Percentiles rank a stretch among this genome's conserved stretches.
phyloP scores from a whole-genome alignment of 2,113 vertebrate species.

The Sciurus niger region DNA sequence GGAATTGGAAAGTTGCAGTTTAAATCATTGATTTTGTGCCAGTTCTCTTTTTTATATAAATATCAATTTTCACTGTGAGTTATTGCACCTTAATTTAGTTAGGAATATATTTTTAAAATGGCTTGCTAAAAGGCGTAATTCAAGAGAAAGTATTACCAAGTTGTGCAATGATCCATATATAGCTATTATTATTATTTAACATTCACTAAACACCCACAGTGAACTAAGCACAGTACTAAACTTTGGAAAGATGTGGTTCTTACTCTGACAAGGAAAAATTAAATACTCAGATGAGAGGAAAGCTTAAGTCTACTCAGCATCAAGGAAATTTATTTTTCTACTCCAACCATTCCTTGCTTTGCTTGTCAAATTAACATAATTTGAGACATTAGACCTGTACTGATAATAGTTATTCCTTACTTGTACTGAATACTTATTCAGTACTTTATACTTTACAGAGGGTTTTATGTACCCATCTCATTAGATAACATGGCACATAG shows the following conservation, averaged over 20 bases:
- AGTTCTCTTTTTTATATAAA: slow-evolving; percentile 74
- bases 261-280: slow-evolving; percentile 64
- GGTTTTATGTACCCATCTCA: not conserved
- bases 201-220: slow-evolving; percentile 73
- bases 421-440: slow-evolving; percentile 2
- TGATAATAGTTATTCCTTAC: slow-evolving; percentile 54
- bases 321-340: slow-evolving; percentile 37
- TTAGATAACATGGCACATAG: not conserved
- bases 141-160: slow-evolving; percentile 71
- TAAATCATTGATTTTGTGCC: slow-evolving; percentile 78
- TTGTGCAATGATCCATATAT: slow-evolving; percentile 74
- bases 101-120: slow-evolving; percentile 74
- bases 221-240: slow-evolving; percentile 67
- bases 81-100: slow-evolving; percentile 80
- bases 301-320: slow-evolving; percentile 38
- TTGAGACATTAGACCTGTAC: slow-evolving; percentile 42
- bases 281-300: slow-evolving; percentile 45
- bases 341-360: slow-evolving; percentile 52
- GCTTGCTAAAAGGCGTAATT: slow-evolving; percentile 74
- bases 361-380: slow-evolving; percentile 53
- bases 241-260: slow-evolving; percentile 62
- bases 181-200: slow-evolving; percentile 79
- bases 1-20: slow-evolving; percentile 66
- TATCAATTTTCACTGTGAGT: slow-evolving; percentile 76
- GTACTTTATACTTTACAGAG: slow-evolving; percentile 19